Base-by-base conservation (phyloP, 2,113 vertebrate species). In the Silurus glanis region DNA sequence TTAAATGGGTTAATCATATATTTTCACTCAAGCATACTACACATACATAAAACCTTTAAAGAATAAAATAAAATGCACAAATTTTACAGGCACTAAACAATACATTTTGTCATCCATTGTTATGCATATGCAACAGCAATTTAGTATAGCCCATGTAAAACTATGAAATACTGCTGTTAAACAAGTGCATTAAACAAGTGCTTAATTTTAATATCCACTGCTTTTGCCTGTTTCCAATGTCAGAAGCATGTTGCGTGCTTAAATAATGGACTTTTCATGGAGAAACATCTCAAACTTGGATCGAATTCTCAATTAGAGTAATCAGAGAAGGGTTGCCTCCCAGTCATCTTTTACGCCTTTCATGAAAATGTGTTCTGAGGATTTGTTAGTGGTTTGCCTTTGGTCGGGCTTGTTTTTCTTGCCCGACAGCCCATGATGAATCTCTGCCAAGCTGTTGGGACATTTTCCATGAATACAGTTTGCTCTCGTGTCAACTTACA, bases 401-500 rank as follows among this genome's bases (percentile, higher is more conserved):
- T 21, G 17, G 56, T 80, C 6, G 21, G 4, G 13, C 25, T 67
- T 83, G 37, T 82, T 88, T 67, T 75, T 61, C 7, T 67, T 58
- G 67, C 53, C 37, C 55, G 28, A 19, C 51, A 78, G 47, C 49
- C 28, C 56, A 83, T 55, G 56, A 56, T 86, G 69, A 85, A 79
- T 67, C 59, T 25, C 66, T 83, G 47, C 51, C 80, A 80, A 45
- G 51, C 25, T 82, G 51, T 78, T 85, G 25, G 7, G 47, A 85
- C 25, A 82, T 59, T 83, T 83, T 62, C 83, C 69, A 47, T 81
- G 58, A 53, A 71, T 86, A 56, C 76, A 62, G 45, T 49, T 45
- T 87, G 66, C 49, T 82, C 37, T 84, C 59, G 82, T 64, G 72
- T 87, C 71, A 87, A n/a, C 47, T 87, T 87, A 87, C 83, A 87